Percentiles rank a stretch among this genome's conserved stretches.
phyloP scores from a whole-genome alignment of 2,113 vertebrate species.

The Myocastor coypus region DNA sequence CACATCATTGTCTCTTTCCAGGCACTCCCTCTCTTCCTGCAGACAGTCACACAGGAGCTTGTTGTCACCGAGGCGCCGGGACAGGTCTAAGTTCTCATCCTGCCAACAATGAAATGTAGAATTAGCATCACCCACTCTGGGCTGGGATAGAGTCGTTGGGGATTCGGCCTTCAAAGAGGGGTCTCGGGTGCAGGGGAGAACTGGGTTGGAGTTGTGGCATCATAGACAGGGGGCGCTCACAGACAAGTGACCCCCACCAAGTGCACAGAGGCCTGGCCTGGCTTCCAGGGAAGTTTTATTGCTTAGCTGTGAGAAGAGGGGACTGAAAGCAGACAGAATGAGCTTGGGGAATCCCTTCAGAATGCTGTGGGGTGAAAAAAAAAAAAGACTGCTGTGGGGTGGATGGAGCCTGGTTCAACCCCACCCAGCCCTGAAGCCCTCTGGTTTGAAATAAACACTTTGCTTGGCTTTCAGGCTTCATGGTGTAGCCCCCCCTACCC shows the following conservation, averaged over 20 bases:
- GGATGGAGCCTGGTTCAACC: background rate
- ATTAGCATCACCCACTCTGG: background rate
- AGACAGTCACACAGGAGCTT: constrained; percentile 51
- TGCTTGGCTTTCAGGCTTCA: background rate
- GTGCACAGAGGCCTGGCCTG: background rate
- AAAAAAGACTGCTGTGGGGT: background rate
- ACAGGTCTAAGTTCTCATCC: constrained; percentile 63
- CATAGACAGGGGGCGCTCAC: background rate
- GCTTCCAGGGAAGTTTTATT: background rate
- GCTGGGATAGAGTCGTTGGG: background rate
- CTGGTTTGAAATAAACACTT: background rate
- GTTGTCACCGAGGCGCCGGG: constrained; percentile 69
- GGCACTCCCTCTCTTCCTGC: constrained; percentile 60
- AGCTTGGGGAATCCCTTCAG: background rate
- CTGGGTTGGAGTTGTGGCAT: accelerated
- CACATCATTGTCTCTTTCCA: constrained; percentile 78
- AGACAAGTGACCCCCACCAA: background rate
- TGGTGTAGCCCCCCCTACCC: background rate
- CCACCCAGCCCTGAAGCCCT: background rate
- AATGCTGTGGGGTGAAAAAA: background rate
- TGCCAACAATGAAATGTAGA: constrained; percentile 40
- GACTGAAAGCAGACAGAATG: background rate
- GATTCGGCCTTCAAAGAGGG: background rate
- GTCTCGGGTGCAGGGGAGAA: background rate
- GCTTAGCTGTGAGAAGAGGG: background rate